A percentile compares a stretch with the other conserved stretches of the same genome.
These are phyloP conservation scores for Neocrepidodera transversa DNA, from an alignment of 2,888 invertebrate species.

Conservation along the genomic window DNA sequence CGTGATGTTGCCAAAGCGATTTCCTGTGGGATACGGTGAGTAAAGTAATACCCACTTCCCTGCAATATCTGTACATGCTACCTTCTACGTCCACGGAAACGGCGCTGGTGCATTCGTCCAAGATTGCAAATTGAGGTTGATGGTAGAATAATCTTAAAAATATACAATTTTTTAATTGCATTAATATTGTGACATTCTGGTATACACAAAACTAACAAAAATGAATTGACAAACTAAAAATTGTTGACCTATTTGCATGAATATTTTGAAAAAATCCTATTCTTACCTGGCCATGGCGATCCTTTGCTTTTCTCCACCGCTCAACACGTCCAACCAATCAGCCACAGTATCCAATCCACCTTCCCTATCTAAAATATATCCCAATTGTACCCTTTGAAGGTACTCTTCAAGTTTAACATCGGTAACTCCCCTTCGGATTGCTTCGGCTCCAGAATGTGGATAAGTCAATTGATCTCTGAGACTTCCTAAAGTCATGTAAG, in stretches of 20 bases:
- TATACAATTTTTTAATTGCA: too few relatives aligned
- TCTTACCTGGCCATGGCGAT: conserved; percentile 90
- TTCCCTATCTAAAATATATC: conserved; percentile 83
- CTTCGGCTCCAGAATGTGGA: conserved; percentile 89
- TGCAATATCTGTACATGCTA: conserved; percentile 94
- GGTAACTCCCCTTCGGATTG: conserved; percentile 76
- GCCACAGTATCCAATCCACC: conserved; percentile 91
- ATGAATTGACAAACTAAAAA: too few relatives aligned
- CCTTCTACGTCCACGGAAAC: conserved; percentile 99
- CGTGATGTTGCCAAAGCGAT: conserved; percentile 97
- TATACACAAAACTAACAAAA: too few relatives aligned
- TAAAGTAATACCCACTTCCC: conserved; percentile 86
- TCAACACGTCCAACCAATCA: conserved; percentile 98
- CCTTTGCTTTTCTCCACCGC: conserved; percentile 98
- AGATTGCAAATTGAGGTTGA: conserved; percentile 96
- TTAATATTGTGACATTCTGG: too few relatives aligned
- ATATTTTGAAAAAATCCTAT: too few relatives aligned
- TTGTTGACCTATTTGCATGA: too few relatives aligned
- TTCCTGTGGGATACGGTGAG: conserved; percentile 98
- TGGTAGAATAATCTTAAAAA: conserved; percentile 81
- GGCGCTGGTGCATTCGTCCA: conserved; percentile 98
- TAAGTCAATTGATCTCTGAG: conserved; percentile 91
- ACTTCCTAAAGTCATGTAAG: conserved; percentile 97
- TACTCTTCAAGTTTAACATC: conserved; percentile 81
- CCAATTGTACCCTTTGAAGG: conserved; percentile 83